Base-by-base conservation (phyloP, 2,113 vertebrate genomes). In the Heterotis niloticus region DNA sequence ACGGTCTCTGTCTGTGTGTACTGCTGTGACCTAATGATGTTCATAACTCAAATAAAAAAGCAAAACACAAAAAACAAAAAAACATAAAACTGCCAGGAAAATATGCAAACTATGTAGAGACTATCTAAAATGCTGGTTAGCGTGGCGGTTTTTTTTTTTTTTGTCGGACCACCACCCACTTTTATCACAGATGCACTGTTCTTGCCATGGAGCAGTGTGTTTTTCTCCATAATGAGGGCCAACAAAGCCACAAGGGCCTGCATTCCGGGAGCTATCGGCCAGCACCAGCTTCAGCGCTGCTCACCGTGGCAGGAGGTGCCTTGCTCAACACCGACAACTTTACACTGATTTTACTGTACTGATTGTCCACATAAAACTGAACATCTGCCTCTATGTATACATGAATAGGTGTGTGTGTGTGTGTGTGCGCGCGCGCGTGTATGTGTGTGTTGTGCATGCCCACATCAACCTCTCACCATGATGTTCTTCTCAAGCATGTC, bases 401-500 rank as follows among this genome's bases (percentile, higher is more conserved):
- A 52, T n/a, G 34, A 11, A 44, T 44, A 52, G 34, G 12, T 76
- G 73, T 51, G 66, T 11, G 64, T 10, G 23, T n/a, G 14, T 13
- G 51, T 60, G 18, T 24, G 23, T 28, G 10, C 17, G 60, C 24
- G 20, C 10, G 20, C 7, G 0, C 11, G 23, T 68, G 29, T 51
- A 10, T 17, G 14, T 16, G 51, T 9, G 51, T 64, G n/a, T n/a
- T n/a, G n/a, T n/a, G n/a, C n/a, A n/a, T n/a, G n/a, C n/a, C 13
- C 10, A 0, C 59, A 17, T 10, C 10, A 28, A 0, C 9, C 56
- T 44, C 92, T 78, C 86, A 96, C 95, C 94, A 96, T 96, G 73
- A 96, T 92, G 17, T 95, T 95, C 91, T 93, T 96, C 89, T 96
- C 94, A 90, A 96, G 92, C 95, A 96, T 95, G 89, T 96, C 94